Evolutionary conservation across 2,888 invertebrate species (phyloP), one percentile per base, ranked within the genome.

Genomic region (Ecliptopera silaceata): DNA sequence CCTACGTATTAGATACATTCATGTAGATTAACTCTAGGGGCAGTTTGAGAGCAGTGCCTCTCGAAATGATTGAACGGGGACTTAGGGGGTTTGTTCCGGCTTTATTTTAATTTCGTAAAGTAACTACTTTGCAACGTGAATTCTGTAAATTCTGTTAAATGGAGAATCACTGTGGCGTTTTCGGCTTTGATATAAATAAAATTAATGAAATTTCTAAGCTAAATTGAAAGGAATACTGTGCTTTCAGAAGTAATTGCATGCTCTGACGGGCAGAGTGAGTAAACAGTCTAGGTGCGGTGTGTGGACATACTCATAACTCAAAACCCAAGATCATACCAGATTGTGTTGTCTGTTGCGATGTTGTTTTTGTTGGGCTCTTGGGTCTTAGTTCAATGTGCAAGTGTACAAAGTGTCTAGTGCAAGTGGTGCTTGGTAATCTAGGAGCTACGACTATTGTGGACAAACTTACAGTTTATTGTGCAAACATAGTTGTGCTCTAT

Each of bases 61-160:
- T 88, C 77, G 85, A 87, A 88, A 88, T 90, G 88, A 90, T 90
- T 90, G 88, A 89, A 82, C 83, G 75, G 88, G 90, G 91, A 87
- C 88, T 82, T 79, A 80, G 85, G 83, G 83, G 85, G 80, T 82
- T 87, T 80, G 82, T 76, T 75, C 75, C 72, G 76, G 83, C 80
- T 85, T 87, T 84, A 87, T 88, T 90, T 89, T 89, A 90, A 90
- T 91, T 89, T 88, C 74, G 82, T 82, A 83, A 90, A 91, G 91
- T 90, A 88, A 81, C 84, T 83, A 80, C 84, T 88, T 88, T 83
- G 87, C 83, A 84, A 84, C 84, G 79, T 84, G 79, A 83, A 84
- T 82, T 82, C 20, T 18, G 34, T 38, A 38, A 47, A 71, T 77
- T 80, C 73, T 75, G 72, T 71, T 71, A 72, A 80, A 78, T 74